These are phyloP conservation scores for Melanostigma gelatinosum DNA, from an alignment of 2,113 vertebrate species.

Conservation along the genomic window DNA sequence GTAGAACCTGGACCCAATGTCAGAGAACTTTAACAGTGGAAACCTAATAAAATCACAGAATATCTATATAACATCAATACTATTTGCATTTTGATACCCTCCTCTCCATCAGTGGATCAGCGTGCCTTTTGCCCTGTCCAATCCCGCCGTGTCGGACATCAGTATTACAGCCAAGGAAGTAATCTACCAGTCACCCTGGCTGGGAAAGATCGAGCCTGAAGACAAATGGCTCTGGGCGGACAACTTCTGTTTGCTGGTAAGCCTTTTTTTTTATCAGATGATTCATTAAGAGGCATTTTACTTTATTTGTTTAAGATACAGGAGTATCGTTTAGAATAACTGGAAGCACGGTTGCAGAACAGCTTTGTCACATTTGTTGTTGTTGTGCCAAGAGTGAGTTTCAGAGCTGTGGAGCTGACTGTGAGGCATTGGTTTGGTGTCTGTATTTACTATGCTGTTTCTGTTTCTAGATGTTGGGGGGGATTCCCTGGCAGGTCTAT, in stretches of 20 bases:
- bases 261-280: constrained; percentile 35
- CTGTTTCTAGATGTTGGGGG: constrained; percentile 91
- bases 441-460: constrained; percentile 73
- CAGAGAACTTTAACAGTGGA: background rate
- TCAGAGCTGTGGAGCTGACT: constrained; percentile 28
- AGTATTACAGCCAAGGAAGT: constrained; percentile 86
- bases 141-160: constrained; percentile 93
- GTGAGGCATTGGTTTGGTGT: constrained; percentile 38
- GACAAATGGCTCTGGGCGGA: constrained; percentile 93
- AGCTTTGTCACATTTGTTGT: background rate
- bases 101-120: constrained; percentile 91
- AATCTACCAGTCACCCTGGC: constrained; percentile 91
- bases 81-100: constrained; percentile 26
- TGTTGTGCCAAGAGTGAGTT: background rate
- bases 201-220: constrained; percentile 86
- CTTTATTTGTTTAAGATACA: background rate
- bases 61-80: background rate
- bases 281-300: background rate
- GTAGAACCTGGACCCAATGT: background rate
- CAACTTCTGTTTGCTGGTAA: constrained; percentile 93
- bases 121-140: constrained; percentile 92
- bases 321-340: background rate
- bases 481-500: constrained; percentile 98
- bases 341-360: background rate
- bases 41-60: background rate